A percentile compares a stretch with the other conserved stretches of the same genome.
Conservation (phyloP, 2,113 vertebrate genomes). For the Rhombomys opimus region DNA sequence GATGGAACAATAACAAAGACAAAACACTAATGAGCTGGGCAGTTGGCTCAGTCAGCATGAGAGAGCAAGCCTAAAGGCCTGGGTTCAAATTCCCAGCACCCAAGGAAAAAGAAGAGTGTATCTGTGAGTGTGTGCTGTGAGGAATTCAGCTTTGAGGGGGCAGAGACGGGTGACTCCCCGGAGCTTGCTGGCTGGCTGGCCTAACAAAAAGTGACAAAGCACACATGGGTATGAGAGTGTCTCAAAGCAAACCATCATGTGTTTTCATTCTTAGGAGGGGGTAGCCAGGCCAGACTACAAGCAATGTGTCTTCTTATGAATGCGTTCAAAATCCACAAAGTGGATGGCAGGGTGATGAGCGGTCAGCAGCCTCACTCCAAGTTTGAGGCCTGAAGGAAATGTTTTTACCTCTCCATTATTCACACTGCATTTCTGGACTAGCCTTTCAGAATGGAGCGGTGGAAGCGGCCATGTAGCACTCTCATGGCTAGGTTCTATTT, state of each 20-base stretch:
- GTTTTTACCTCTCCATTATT: not conserved
- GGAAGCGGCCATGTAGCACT: not conserved
- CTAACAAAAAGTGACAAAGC: not conserved
- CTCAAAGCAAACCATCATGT: not conserved
- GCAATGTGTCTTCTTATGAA: not conserved
- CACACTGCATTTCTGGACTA: not conserved
- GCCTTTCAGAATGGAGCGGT: not conserved
- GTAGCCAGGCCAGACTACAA: not conserved
- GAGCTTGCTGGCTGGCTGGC: not conserved
- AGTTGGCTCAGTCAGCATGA: not conserved
- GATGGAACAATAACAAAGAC: not conserved
- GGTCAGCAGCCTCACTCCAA: not conserved
- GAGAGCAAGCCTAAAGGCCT: not conserved
- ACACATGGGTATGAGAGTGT: not conserved
- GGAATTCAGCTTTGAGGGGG: not conserved
- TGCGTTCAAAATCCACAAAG: slow-evolving; percentile 33
- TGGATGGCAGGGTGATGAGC: not conserved
- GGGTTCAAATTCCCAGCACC: not conserved
- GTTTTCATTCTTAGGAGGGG: not conserved
- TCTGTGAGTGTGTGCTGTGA: too few relatives aligned
- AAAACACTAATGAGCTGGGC: not conserved
- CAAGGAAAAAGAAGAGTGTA: not conserved
- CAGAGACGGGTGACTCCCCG: not conserved
- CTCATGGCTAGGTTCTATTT: not conserved
- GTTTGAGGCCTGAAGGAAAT: slow-evolving; percentile 43